Evolutionary conservation across 1,140 invertebrate genomes (phyloP), one percentile per base, ranked within the genome.

Genomic region (Pinna nobilis): DNA sequence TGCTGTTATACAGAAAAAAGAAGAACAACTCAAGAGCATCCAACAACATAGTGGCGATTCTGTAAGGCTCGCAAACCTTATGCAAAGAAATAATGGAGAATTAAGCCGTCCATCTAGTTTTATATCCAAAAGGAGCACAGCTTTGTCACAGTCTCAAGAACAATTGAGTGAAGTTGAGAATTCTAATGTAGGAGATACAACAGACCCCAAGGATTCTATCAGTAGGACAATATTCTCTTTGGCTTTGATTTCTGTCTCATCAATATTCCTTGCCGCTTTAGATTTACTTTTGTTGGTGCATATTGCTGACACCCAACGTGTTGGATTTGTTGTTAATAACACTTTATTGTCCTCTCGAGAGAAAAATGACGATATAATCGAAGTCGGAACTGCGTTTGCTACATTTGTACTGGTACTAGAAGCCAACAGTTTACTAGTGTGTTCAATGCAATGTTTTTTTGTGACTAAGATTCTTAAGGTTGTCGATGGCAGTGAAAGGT

Each of bases 371-470:
- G 93, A 95, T 71, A 94, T 97, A 33, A 95, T 96, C 86, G 95
- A 97, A 91, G 95, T 97, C 74, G 96, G 95, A 3, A 90, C 97
- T 76, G 95, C 95, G 6, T 90, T 97, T 71, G 95, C 95, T 84
- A 95, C 95, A 13, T 91, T 97, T 66, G 96, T 95, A 28, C 89
- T 97, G 28, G 95, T 94, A 0, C 89, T 97, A 33, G 95, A 97
- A 88, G 91, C 97, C 20, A 96, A 95, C 90, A 97, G 95, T 86
- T 91, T 97, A 44, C 92, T 98, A 72, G 95, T 98, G 68, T 98
- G 96, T 91, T 94, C 95, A 73, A 96, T 97, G 82, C 96, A 98
- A 90, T 97, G 96, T 90, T 92, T 97, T 79, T 97, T 97, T 87
- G 94, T 95, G 30, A 94, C 97, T 66, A 97, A 97, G 91, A 92